Base-by-base conservation (phyloP, 1,140 invertebrate genomes). In the Drosophila insularis region DNA sequence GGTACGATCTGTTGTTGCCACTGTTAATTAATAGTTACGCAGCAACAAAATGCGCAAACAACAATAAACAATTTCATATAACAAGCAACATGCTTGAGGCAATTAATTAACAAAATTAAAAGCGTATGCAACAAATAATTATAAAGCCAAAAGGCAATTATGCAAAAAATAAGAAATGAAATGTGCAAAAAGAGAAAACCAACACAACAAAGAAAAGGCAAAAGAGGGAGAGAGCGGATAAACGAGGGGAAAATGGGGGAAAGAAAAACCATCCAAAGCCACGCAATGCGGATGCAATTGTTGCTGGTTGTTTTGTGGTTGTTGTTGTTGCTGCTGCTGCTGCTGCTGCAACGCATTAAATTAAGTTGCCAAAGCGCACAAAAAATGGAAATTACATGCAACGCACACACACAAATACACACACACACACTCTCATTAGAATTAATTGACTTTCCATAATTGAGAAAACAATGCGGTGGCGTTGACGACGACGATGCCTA, bases 401-500 rank as follows among this genome's bases (percentile, higher is more conserved):
- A 73, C 71, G 55, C 43, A 71, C 70, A 65, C 23, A 63, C 69
- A 76, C 65, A 78, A 35, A 71, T 35, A 71, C 55, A 66, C 61
- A 70, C 14, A 58, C 32, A 54, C 69, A 69, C 60, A 70, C 77
- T 71, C 87, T 89, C 89, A 90, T 90, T 90, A 90, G 87, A 90
- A 90, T 90, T 90, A 90, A 90, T 90, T 90, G 87, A 90, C 87
- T 90, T 90, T 84, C 84, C 89, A 90, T 90, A 90, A 90, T 85
- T 81, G 80, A 90, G 89, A 89, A 85, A 90, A 90, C 72, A 90
- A 90, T 90, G 85, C 75, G 81, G 81, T 85, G 81, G 81, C 81
- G 81, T 85, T 81, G 81, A 78, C 73, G 85, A 70, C 72, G 72
- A 23, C 75, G 43, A 17, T 32, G 71, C 68, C 68, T 68, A 79